These are phyloP conservation scores for Piaya cayana DNA, from an alignment of 2,113 vertebrate species.

Conservation along the genomic window DNA sequence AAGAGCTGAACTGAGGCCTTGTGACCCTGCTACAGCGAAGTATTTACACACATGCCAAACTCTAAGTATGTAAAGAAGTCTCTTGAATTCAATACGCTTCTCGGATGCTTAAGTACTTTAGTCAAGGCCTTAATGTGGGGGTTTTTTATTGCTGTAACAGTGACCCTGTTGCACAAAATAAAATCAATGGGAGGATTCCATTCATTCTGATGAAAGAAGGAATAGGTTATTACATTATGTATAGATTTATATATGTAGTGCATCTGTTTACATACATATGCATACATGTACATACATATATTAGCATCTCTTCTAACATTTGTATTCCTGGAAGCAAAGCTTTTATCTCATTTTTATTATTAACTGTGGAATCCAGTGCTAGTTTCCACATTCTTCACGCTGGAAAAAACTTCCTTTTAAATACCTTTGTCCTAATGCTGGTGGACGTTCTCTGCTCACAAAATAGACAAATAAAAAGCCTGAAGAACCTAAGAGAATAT, in stretches of 20 bases:
- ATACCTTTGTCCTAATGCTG: neutral
- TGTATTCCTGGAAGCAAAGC: neutral
- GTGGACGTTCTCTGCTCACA: neutral
- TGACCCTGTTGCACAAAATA: neutral
- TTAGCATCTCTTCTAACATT: neutral
- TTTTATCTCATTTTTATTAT: neutral
- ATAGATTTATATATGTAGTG: neutral
- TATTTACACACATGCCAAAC: constrained; percentile 14
- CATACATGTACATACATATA: neutral
- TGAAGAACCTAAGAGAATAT: neutral
- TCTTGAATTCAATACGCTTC: neutral
- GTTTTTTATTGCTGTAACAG: neutral
- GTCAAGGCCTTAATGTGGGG: neutral
- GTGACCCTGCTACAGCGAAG: neutral
- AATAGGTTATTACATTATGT: neutral
- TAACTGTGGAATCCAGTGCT: neutral
- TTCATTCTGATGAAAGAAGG: neutral
- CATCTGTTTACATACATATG: neutral
- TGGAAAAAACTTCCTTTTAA: neutral
- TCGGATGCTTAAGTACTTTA: constrained; percentile 5
- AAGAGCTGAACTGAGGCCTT: neutral
- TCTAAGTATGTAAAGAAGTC: constrained; percentile 17
- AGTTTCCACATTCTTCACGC: neutral
- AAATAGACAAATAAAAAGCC: neutral
- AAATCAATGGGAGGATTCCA: neutral